Evolutionary conservation across 1,140 invertebrate genomes (phyloP).

Genomic region (Orchestia grillus): DNA sequence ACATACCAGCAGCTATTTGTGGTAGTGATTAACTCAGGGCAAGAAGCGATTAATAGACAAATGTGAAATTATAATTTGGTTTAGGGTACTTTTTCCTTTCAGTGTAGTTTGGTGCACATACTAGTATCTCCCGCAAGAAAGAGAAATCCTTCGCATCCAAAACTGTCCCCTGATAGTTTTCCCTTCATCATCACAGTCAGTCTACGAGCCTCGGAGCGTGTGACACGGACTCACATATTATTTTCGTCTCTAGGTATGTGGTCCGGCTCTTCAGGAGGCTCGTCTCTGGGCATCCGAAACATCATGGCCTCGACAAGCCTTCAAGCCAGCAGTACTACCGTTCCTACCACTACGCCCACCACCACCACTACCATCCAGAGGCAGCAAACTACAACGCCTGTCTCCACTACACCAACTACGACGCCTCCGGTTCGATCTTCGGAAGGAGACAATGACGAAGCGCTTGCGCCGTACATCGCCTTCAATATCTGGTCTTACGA

Average conservation of each 20-base stretch:
- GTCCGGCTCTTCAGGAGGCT: neutral
- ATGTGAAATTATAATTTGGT: too few species aligned
- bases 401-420: conserved; percentile 30
- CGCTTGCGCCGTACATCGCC: neutral
- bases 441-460: neutral
- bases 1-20: too few species aligned
- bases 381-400: neutral
- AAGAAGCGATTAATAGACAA: too few species aligned
- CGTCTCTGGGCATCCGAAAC: neutral
- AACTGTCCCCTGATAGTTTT: neutral
- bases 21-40: too few species aligned
- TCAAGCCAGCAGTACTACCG: neutral
- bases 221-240: neutral
- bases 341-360: neutral
- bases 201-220: neutral
- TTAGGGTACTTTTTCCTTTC: neutral
- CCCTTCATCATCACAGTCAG: neutral
- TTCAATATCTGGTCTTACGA: conserved; percentile 45
- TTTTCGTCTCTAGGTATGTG: neutral
- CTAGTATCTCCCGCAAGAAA: neutral
- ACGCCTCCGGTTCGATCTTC: neutral
- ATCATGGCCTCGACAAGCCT: neutral
- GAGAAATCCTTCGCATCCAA: neutral
- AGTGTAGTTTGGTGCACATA: neutral
- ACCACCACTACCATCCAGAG: neutral